Evolutionary conservation across 1,140 invertebrate species (phyloP), one percentile per base, ranked within the genome.

Genomic region (Drosophila willistoni): DNA sequence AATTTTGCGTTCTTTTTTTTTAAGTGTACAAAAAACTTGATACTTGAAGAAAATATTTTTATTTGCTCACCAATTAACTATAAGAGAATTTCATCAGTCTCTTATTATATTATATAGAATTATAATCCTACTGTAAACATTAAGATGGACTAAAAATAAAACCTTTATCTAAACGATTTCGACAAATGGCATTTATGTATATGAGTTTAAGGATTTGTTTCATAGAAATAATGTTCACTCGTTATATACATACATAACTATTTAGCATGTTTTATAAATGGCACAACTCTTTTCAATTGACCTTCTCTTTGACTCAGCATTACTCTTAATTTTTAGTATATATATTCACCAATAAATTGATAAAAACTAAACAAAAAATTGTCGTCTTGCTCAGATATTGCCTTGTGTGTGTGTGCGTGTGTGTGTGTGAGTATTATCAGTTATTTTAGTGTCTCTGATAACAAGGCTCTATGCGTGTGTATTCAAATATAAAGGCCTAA

Each of bases 401-500:
- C 2, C 44, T 19, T 2, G 42, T 25, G 3, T 25, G 25, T 25
- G 25, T 29, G 29, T 29, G 5, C 1, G 1, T 29, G 29, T 7
- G 29, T 29, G 36, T 57, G 41, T 56, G 39, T 51, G 3, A 5
- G 44, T 51, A 39, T 19, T 59, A 59, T 59, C 56, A 59, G 56
- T 57, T 57, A 17, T 39, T 59, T 59, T 59, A 10, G 14, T 17
- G 7, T 10, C 36, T 10, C 36, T 59, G 56, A 59, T 59, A 59
- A 59, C 56, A 7, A 19, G 56, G 56, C 33, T 14, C 7, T 29
- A 0, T 29, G 29, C 29, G 29, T 29, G 5, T 7, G 33, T 59
- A 59, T 59, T 59, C 55, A 39, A 39, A 59, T 59, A 59, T 59
- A 59, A 59, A 59, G 56, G 56, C 56, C 33, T 36, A 17, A 59